These are phyloP conservation scores for Andrena cerasifolii DNA, from an alignment of 1,140 invertebrate species.

Conservation along the genomic window DNA sequence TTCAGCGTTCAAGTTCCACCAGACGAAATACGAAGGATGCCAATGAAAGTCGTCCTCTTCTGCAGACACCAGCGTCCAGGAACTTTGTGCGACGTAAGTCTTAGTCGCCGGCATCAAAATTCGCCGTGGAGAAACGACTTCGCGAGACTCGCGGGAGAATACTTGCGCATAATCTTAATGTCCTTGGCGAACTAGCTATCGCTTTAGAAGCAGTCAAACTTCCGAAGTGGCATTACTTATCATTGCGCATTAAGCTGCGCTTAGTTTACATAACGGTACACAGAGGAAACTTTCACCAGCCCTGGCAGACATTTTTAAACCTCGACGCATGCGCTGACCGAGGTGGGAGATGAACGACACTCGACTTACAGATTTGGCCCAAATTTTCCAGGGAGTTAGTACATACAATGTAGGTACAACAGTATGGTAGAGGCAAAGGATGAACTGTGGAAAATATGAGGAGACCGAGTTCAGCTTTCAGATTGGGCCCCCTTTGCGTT, in stretches of 20 bases:
- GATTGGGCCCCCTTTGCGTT: too few relatives aligned
- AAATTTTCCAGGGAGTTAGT: too few relatives aligned
- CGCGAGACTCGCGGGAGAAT: not conserved
- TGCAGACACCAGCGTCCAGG: not conserved
- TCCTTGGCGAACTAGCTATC: not conserved
- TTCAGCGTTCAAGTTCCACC: too few relatives aligned
- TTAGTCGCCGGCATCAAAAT: not conserved
- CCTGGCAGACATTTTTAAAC: not conserved
- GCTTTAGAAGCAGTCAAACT: not conserved
- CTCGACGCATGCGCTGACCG: too few relatives aligned
- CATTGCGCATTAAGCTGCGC: not conserved
- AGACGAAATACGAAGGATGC: not conserved
- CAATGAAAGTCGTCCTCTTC: not conserved
- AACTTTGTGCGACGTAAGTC: not conserved
- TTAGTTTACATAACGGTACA: not conserved
- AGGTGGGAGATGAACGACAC: too few relatives aligned
- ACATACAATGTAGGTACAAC: too few relatives aligned
- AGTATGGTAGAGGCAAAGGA: too few relatives aligned
- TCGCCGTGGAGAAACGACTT: not conserved
- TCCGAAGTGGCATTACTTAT: constrained; percentile 2
- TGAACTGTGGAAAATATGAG: too few relatives aligned
- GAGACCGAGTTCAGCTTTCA: too few relatives aligned
- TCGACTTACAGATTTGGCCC: too few relatives aligned
- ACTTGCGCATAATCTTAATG: constrained; percentile 2
- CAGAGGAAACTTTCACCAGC: not conserved